Evolutionary conservation across 1,140 invertebrate genomes (phyloP).

Genomic region (Hycleus cichorii): DNA sequence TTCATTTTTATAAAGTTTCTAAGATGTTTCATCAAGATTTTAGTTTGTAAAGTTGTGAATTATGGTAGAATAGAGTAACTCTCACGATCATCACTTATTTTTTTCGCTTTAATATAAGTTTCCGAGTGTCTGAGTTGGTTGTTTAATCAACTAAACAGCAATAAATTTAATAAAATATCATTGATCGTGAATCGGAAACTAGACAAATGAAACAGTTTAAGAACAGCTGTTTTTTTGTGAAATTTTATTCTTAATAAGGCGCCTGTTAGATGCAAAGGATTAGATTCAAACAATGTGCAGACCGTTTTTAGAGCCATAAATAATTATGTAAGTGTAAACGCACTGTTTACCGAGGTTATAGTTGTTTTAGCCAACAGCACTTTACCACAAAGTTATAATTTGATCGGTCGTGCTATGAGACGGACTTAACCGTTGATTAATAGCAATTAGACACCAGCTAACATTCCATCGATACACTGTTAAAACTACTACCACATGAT

Average conservation of each 20-base stretch:
- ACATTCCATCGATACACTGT: conserved; percentile 10
- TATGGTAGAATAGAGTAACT: too few species aligned
- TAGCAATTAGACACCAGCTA: conserved; percentile 28
- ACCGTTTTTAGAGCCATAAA: conserved; percentile 23
- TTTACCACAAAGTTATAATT: conserved; percentile 37
- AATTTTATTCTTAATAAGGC: too few species aligned
- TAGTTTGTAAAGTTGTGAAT: too few species aligned
- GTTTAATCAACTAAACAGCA: too few species aligned
- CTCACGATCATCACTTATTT: too few species aligned
- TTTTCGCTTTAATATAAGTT: too few species aligned
- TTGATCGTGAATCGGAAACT: conserved; percentile 7
- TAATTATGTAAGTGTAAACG: conserved; percentile 39
- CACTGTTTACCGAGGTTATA: conserved; percentile 38
- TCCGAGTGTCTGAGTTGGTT: too few species aligned
- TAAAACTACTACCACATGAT: neutral
- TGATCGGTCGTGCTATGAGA: conserved; percentile 40
- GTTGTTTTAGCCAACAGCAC: conserved; percentile 23
- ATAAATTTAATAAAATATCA: conserved; percentile 8
- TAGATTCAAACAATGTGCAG: conserved; percentile 7
- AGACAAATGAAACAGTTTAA: neutral
- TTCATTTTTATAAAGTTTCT: too few species aligned
- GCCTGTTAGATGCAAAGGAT: neutral
- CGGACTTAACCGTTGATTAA: conserved; percentile 39
- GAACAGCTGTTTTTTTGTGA: too few species aligned
- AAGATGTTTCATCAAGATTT: too few species aligned